phyloP scores from a whole-genome alignment of 2,797 vertebrate genomes.

The Gallinago stenura region DNA sequence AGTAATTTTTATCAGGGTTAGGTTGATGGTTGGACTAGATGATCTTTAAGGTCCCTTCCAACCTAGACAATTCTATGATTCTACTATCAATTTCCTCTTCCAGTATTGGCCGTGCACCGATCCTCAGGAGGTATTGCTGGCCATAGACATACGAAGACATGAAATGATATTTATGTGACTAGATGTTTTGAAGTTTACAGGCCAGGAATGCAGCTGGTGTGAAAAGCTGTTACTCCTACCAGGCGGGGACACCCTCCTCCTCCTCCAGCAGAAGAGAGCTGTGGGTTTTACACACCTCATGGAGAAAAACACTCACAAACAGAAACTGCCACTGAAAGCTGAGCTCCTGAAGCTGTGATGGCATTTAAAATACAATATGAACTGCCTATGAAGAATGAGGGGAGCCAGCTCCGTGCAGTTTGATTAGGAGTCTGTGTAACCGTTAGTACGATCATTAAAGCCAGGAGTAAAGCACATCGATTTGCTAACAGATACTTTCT shows the following conservation, averaged over 20 bases:
- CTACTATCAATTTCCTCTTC: background rate
- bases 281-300: background rate
- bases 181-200: background rate
- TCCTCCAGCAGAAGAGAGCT: background rate
- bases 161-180: background rate
- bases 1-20: too few relatives aligned
- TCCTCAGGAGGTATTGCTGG: slow-evolving; percentile 36
- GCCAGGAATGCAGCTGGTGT: background rate
- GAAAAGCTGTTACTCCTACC: fast-evolving
- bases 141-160: background rate
- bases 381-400: background rate
- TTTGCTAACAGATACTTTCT: background rate
- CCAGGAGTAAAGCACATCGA: background rate
- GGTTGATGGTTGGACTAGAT: too few relatives aligned
- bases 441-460: background rate
- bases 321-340: background rate
- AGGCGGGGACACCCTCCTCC: background rate
- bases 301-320: background rate
- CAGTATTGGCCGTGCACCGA: background rate
- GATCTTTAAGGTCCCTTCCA: too few relatives aligned
- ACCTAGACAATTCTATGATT: too few relatives aligned
- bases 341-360: slow-evolving; percentile 29
- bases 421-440: background rate
- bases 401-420: background rate
- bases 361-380: background rate